Evolutionary conservation across 2,797 vertebrate genomes (phyloP), one percentile per base, ranked within the genome.

Genomic region (Argya squamiceps): DNA sequence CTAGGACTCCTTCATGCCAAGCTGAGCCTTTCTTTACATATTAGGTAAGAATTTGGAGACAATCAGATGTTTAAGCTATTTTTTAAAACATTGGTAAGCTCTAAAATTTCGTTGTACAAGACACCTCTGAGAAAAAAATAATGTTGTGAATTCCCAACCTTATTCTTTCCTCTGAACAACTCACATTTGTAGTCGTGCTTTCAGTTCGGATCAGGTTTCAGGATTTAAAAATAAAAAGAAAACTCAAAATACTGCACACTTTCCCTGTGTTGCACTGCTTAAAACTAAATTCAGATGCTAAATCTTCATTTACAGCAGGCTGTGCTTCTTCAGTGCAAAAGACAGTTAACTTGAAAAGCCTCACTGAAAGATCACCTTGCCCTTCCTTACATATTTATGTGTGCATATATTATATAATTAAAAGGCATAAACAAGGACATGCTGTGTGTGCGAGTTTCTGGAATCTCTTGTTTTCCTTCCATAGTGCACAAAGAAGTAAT

Each of bases 401-500:
- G 55, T 56, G 43, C 41, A 34, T 91, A 78, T 70, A 91, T 96
- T 92, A 92, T 78, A 59, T 71, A 87, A 85, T 79, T 89, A 89
- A 95, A 85, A 89, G 89, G 44, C 26, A 43, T 80, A 93, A 95
- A 89, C 92, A 92, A 83, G 87, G 79, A 93, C 70, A 47, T 75
- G 94, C 95, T 95, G 91, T 44, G 89, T 95, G 34, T 76, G 84
- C 34, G 4, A 79, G 80, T 95, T 96, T 91, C 67, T 73, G 93
- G 86, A 97, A 89, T 84, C 88, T 94, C 95, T 94, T 96, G 94
- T 95, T 96, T 96, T 95, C 84, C 64, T 81, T 93, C 89, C 87
- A 60, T 52, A 93, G 91, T 53, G 41, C 95, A 92, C 95, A 98
- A 98, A 97, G 96, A 98, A 97, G 93, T 92, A 30, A 83, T 97